These are phyloP conservation scores for Temnothorax nylanderi DNA, from an alignment of 1,140 invertebrate species.

Conservation along the genomic window DNA sequence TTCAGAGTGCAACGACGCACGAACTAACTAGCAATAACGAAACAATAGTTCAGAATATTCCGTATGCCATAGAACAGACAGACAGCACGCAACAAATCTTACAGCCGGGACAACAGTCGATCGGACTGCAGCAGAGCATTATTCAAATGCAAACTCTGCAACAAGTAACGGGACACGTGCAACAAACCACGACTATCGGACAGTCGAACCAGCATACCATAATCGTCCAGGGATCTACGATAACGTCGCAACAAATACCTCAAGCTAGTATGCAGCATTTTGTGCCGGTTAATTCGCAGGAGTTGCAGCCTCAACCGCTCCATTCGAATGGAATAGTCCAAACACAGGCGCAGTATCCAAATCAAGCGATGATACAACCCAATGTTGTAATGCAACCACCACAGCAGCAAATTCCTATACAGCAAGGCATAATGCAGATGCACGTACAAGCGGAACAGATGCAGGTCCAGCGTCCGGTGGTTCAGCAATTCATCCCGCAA, in stretches of 20 bases:
- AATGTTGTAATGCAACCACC: constrained; percentile 69
- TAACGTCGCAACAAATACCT: constrained; percentile 63
- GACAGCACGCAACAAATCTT: constrained; percentile 53
- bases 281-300: constrained; percentile 54
- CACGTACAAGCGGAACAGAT: constrained; percentile 66
- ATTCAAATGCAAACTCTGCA: constrained; percentile 65
- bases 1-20: constrained; percentile 5
- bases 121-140: constrained; percentile 55
- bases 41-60: constrained; percentile 46
- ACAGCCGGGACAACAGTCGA: constrained; percentile 62
- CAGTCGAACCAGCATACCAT: constrained; percentile 71
- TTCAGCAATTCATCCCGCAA: constrained; percentile 74
- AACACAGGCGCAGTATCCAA: constrained; percentile 68
- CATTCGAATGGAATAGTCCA: constrained; percentile 36
- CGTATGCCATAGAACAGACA: constrained; percentile 61
- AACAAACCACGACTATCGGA: constrained; percentile 66
- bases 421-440: constrained; percentile 66
- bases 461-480: constrained; percentile 62
- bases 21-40: constrained; percentile 48
- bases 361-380: constrained; percentile 62
- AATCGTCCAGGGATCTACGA: constrained; percentile 57
- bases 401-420: constrained; percentile 67
- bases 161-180: constrained; percentile 61
- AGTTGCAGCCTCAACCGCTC: constrained; percentile 67
- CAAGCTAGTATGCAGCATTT: constrained; percentile 65